Conservation (phyloP, 2,888 invertebrate genomes). For the Drosophila suboccidentalis region DNA sequence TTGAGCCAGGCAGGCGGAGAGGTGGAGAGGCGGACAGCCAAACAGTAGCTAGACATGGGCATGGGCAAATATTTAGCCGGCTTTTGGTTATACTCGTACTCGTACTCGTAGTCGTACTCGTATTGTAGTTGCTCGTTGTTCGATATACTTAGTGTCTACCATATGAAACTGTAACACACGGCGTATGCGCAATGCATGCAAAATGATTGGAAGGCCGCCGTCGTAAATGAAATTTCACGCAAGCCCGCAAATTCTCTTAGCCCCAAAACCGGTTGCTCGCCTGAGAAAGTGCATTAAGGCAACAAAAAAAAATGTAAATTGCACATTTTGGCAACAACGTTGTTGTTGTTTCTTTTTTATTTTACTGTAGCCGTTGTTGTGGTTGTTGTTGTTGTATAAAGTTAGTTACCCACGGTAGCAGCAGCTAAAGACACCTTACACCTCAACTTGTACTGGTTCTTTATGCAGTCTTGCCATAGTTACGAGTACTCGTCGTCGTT, state of each 20-base stretch:
- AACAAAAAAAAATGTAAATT: conserved; percentile 70
- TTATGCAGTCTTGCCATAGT: conserved; percentile 56
- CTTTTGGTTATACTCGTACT: conserved; percentile 28
- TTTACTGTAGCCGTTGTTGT: not conserved
- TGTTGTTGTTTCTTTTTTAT: not conserved
- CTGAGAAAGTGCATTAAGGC: conserved; percentile 77
- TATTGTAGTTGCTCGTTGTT: conserved; percentile 30
- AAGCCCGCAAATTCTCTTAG: conserved; percentile 67
- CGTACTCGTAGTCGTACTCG: conserved; percentile 14
- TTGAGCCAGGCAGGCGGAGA: conserved; percentile 16
- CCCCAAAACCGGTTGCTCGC: conserved; percentile 62
- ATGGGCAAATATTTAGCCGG: conserved; percentile 55
- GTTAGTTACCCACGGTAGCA: conserved; percentile 30
- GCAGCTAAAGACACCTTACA: conserved; percentile 47
- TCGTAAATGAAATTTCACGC: conserved; percentile 68
- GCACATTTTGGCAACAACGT: conserved; percentile 60
- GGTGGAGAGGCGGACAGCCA: not conserved
- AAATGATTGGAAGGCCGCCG: conserved; percentile 67
- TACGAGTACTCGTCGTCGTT: conserved; percentile 33
- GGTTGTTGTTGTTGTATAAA: conserved; percentile 16
- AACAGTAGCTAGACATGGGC: conserved; percentile 43
- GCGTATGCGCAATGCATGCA: conserved; percentile 80
- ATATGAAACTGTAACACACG: conserved; percentile 61
- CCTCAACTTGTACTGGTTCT: conserved; percentile 58
- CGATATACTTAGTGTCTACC: conserved; percentile 21